Conservation (phyloP, 2,797 vertebrate genomes). For the Amblyraja radiata region DNA sequence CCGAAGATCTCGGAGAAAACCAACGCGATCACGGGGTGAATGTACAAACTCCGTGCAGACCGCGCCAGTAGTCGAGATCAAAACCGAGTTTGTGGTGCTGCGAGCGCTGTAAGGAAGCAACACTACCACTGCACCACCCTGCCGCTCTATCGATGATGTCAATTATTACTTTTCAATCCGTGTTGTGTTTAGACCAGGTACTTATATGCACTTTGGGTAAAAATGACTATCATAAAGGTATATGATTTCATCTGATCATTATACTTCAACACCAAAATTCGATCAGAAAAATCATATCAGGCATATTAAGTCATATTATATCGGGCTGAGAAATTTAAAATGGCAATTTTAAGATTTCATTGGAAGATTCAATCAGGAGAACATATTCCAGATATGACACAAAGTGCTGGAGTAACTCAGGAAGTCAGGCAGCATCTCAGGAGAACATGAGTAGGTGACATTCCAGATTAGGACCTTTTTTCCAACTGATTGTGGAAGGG, state of each 20-base stretch:
- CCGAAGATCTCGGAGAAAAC: no score
- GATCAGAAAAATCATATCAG: neutral
- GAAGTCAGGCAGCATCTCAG: no score
- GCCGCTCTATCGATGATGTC: neutral
- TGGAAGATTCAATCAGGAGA: neutral
- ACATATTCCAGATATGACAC: neutral
- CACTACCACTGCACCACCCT: no score
- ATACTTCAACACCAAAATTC: neutral
- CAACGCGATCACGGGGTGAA: no score
- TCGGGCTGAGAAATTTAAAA: neutral
- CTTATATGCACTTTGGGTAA: neutral
- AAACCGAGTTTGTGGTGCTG: no score
- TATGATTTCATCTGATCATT: constrained; percentile 3
- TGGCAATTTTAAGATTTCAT: neutral
- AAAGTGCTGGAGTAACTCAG: no score
- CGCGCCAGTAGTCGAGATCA: no score
- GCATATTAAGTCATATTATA: neutral
- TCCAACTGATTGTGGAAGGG: no score
- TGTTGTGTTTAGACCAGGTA: neutral
- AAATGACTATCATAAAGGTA: neutral
- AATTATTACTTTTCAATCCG: neutral
- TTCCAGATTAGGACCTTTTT: no score
- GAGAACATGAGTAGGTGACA: no score
- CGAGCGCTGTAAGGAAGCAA: no score
- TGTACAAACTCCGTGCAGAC: no score